phyloP scores from a whole-genome alignment of 2,888 invertebrate genomes.

The Drosophila anomelani region DNA sequence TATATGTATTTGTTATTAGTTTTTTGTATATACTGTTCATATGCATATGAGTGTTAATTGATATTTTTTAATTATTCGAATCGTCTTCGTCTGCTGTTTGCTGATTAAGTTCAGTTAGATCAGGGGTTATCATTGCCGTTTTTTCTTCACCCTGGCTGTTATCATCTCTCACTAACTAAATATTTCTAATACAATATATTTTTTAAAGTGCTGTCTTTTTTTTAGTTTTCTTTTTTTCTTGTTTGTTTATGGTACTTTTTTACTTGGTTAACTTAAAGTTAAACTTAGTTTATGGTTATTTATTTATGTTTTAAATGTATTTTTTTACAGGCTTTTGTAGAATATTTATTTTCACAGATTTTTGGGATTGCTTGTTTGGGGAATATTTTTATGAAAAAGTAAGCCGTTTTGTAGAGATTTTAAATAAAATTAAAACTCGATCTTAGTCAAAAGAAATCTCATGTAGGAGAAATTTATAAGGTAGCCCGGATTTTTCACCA shows the following conservation, averaged over 20 bases:
- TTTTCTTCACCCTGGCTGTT: neutral
- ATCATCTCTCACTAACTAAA: slow-evolving; percentile 18
- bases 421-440: neutral
- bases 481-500: too few relatives aligned
- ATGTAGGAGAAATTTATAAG: too few relatives aligned
- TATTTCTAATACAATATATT: slow-evolving; percentile 15
- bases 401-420: neutral
- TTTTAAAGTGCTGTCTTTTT: slow-evolving; percentile 24
- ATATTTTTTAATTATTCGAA: slow-evolving; percentile 54
- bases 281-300: slow-evolving; percentile 2
- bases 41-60: slow-evolving; percentile 43
- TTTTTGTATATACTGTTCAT: slow-evolving; percentile 32
- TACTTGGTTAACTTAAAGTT: slow-evolving; percentile 22
- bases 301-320: slow-evolving; percentile 4
- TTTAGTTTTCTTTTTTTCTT: slow-evolving; percentile 10
- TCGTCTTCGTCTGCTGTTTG: slow-evolving; percentile 19
- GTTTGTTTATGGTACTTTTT: slow-evolving; percentile 8
- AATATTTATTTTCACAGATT: slow-evolving; percentile 11
- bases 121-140: slow-evolving; percentile 27
- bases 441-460: neutral
- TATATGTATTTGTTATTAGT: slow-evolving; percentile 26
- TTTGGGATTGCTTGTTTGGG: neutral
- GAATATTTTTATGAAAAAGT: neutral
- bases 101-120: slow-evolving; percentile 19
- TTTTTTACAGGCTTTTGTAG: slow-evolving; percentile 1